Conservation (phyloP, 2,113 vertebrate genomes). For the Cricetomys ansorgei region DNA sequence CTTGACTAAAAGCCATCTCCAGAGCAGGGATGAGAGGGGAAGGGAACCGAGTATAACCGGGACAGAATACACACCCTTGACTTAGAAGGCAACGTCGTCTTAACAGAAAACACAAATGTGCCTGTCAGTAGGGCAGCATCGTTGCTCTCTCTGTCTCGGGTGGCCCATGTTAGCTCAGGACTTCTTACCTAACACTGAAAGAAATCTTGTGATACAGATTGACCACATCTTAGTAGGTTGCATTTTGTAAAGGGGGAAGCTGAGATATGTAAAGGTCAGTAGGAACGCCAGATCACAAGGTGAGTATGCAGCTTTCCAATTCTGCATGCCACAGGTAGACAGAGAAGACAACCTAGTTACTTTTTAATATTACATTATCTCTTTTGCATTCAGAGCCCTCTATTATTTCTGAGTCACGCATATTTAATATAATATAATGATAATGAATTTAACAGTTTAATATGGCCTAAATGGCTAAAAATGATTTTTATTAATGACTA, state of each 20-base stretch:
- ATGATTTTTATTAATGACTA: constrained; percentile 17
- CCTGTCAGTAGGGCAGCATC: not conserved
- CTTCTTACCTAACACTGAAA: not conserved
- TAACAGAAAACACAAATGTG: not conserved
- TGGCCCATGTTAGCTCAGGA: not conserved
- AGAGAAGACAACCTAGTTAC: not conserved
- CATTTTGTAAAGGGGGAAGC: not conserved
- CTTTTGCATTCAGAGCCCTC: not conserved
- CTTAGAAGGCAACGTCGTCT: not conserved
- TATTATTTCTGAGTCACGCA: not conserved
- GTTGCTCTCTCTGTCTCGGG: not conserved
- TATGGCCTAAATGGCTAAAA: constrained; percentile 20
- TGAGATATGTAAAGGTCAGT: not conserved
- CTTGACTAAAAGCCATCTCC: not conserved
- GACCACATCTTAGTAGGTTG: not conserved
- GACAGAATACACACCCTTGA: not conserved
- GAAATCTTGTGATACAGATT: not conserved
- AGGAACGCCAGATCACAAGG: not conserved
- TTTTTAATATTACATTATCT: not conserved
- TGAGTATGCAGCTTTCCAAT: not conserved
- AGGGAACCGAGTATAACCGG: accelerated
- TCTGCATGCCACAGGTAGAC: not conserved
- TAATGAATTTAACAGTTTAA: constrained; percentile 46
- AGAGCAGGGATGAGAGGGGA: no score
- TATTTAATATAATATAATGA: not conserved